Evolutionary conservation across 2,888 invertebrate genomes (phyloP), one percentile per base, ranked within the genome.

Genomic region (Clanis bilineata): DNA sequence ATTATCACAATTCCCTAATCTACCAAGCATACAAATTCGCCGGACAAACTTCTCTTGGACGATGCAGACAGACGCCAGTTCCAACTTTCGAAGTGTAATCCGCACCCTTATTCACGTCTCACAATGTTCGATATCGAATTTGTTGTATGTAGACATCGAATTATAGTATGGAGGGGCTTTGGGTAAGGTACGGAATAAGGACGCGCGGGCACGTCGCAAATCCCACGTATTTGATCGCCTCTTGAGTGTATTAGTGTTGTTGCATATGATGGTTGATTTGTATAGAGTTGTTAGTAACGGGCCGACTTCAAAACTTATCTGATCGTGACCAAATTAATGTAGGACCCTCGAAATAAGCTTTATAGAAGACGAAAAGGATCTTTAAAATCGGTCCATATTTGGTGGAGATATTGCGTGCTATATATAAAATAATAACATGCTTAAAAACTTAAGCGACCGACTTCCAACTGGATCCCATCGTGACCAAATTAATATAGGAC

Each of bases 211-310:
- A 77, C 84, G 83, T 78, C 74, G 80, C 85, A 80, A 85, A 86
- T 87, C 84, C 86, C 87, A 90, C 87, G 89, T 88, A 89, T 90
- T 88, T 85, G 83, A 85, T 85, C 85, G 76, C 77, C 80, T 73
- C 80, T 79, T 83, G 64, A 76, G 77, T 79, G 76, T 75, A 79
- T 72, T 66, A 72, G 72, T 75, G 76, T 79, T 80, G 78, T 79
- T 80, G 77, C 81, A 81, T 84, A 77, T 81, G 79, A 70, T 68
- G 65, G 58, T 18, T 59, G 63, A 79, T 68, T 59, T 70, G 1
- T 71, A 67, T 63, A 68, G 82, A 83, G 86, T 22, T 76, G 84
- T 32, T 70, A 15, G 7, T 61, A 61, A 58, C 15, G 12, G n/a
- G n/a, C n/a, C n/a, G n/a, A n/a, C n/a, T n/a, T n/a, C n/a, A n/a